Conservation (phyloP, 1,140 invertebrate genomes). For the Phymastichus coffea region DNA sequence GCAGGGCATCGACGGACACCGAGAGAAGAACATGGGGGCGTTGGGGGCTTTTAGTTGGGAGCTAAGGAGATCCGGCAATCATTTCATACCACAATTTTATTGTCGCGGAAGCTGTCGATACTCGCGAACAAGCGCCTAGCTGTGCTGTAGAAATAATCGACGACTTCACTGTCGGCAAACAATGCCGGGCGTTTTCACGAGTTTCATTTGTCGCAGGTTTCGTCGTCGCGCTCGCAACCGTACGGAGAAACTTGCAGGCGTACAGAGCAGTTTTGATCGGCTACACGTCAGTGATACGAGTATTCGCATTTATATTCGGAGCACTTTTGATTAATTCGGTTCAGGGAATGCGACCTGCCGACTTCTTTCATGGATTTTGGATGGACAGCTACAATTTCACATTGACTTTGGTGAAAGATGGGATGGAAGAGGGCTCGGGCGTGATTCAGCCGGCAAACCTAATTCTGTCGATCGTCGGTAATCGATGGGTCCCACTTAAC, state of each 20-base stretch:
- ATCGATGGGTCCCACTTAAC: conserved; percentile 56
- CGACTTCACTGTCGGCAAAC: too few species aligned
- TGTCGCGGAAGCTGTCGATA: too few species aligned
- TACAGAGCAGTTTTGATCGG: conserved; percentile 71
- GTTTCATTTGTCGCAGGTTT: conserved; percentile 56
- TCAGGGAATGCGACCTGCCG: conserved; percentile 55
- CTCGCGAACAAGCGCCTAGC: too few species aligned
- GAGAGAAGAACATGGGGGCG: too few species aligned
- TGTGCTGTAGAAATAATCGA: too few species aligned
- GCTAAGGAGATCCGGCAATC: too few species aligned
- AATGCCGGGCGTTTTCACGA: too few species aligned
- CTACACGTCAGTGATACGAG: conserved; percentile 69
- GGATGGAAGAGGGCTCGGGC: background rate
- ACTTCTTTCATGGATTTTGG: conserved; percentile 62
- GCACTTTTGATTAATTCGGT: conserved; percentile 61
- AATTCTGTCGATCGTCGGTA: conserved; percentile 20
- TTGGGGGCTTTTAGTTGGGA: too few species aligned
- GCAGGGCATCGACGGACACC: too few species aligned
- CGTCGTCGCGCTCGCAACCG: conserved; percentile 57
- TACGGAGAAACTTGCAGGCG: conserved; percentile 61
- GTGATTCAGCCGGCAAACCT: background rate
- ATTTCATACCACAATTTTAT: too few species aligned
- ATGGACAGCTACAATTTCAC: conserved; percentile 56
- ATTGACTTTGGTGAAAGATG: conserved; percentile 37
- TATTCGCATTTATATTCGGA: conserved; percentile 61